phyloP scores from a whole-genome alignment of 2,113 vertebrate species.

The Noturus placidus region DNA sequence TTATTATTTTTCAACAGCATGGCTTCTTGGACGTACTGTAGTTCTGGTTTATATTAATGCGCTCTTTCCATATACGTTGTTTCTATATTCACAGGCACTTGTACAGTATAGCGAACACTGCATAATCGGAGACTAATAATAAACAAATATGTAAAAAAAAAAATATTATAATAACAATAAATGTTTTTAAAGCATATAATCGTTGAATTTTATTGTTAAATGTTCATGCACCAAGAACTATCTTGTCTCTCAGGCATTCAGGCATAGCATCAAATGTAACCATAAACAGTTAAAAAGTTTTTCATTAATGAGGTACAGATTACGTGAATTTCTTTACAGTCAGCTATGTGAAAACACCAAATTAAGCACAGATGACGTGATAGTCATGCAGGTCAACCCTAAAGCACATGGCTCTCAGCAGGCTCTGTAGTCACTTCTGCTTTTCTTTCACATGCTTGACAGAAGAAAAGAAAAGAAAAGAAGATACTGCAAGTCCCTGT shows the following conservation, averaged over 20 bases:
- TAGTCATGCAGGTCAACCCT: neutral
- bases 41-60: neutral
- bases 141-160: neutral
- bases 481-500: neutral
- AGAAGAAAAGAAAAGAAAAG: neutral
- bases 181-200: neutral
- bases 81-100: neutral
- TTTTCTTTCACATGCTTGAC: neutral
- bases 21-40: neutral
- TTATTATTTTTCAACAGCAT: neutral
- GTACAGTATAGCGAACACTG: neutral
- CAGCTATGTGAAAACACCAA: neutral
- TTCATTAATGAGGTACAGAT: neutral
- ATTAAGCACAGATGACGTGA: neutral
- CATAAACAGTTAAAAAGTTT: neutral
- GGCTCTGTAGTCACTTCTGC: neutral
- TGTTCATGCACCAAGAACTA: neutral
- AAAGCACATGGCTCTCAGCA: neutral
- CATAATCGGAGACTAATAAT: neutral
- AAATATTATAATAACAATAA: too few species aligned
- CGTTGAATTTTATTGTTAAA: neutral
- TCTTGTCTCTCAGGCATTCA: neutral
- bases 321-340: neutral
- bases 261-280: neutral
- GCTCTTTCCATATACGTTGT: neutral